Evolutionary conservation across 2,797 vertebrate genomes (phyloP).

Genomic region (Cercopithecus diana): DNA sequence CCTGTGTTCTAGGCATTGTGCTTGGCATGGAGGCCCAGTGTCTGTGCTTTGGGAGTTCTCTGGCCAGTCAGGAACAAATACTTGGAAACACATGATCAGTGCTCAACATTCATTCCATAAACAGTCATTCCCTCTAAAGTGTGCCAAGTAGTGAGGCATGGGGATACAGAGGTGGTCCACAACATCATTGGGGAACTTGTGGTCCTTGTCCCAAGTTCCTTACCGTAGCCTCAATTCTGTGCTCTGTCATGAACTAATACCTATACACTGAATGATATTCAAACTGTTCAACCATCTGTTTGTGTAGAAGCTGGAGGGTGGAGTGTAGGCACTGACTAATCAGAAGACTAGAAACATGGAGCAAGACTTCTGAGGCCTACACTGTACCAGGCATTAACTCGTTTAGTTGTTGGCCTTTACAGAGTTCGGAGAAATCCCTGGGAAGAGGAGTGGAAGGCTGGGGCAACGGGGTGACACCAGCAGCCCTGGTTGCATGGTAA

Average conservation of each 20-base stretch:
- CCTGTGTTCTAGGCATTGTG: neutral
- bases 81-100: neutral
- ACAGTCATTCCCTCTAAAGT: neutral
- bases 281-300: neutral
- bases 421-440: neutral
- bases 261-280: neutral
- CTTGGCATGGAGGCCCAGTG: neutral
- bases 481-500: neutral
- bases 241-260: neutral
- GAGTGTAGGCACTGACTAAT: neutral
- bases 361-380: neutral
- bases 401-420: neutral
- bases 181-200: neutral
- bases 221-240: neutral
- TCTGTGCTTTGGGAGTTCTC: constrained; percentile 16
- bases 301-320: neutral
- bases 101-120: neutral
- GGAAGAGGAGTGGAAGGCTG: neutral
- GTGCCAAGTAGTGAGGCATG: neutral
- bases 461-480: neutral
- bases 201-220: neutral
- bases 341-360: constrained; percentile 12
- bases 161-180: neutral
- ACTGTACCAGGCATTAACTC: neutral
- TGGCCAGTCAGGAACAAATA: neutral